A percentile compares a stretch with the other conserved stretches of the same genome.
Evolutionary conservation across 2,888 invertebrate genomes (phyloP).

Genomic region (Coelogynopora nodosa): DNA sequence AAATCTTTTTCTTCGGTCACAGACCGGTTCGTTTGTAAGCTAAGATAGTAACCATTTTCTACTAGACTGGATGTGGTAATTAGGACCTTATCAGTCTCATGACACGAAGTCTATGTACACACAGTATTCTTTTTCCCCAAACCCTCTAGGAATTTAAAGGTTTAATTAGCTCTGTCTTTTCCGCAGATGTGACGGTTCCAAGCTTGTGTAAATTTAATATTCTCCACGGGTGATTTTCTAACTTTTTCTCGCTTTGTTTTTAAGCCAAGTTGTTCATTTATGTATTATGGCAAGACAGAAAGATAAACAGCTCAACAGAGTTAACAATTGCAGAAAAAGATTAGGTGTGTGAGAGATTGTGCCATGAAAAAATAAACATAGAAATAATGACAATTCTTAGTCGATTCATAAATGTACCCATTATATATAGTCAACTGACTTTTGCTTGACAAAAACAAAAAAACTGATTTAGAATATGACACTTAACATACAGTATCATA

Average conservation of each 20-base stretch:
- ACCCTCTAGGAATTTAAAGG: not conserved
- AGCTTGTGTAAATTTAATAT: slow-evolving; percentile 18
- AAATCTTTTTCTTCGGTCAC: not conserved
- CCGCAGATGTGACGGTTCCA: not conserved
- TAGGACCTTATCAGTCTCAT: slow-evolving; percentile 15
- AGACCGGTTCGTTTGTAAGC: not conserved
- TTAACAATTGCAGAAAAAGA: not conserved
- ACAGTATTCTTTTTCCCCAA: not conserved
- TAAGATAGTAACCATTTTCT: slow-evolving; percentile 1
- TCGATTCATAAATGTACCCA: not conserved
- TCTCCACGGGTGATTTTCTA: not conserved
- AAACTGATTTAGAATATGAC: no score
- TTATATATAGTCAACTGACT: no score
- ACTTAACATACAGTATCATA: no score
- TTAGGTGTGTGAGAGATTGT: not conserved
- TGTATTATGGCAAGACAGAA: not conserved
- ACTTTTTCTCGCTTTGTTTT: not conserved
- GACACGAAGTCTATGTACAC: slow-evolving; percentile 1
- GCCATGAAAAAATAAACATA: no score
- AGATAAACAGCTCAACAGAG: not conserved
- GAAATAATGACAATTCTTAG: no score
- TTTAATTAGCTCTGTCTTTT: not conserved
- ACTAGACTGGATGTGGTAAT: slow-evolving; percentile 4
- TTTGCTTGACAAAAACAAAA: no score
- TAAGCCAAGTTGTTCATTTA: not conserved